Base-by-base conservation (phyloP, 1,140 invertebrate species). In the Halotydeus destructor region DNA sequence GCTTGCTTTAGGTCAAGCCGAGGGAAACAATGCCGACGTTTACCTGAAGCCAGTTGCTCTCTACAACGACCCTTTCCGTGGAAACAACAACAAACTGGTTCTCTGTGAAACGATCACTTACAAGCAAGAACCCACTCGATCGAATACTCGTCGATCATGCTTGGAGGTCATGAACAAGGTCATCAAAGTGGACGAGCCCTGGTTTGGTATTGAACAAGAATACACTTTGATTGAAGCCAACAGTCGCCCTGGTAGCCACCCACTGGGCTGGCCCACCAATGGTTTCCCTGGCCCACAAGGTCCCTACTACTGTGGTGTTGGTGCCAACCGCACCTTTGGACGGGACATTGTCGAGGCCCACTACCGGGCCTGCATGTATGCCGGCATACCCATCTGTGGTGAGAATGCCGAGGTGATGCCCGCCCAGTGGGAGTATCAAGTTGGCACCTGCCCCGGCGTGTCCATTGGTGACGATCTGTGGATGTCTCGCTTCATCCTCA, bases 161-260 rank as follows among this genome's bases (percentile, higher is more conserved):
- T 9, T 30, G 9, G 28, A 30, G 28, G 28, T n/a, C 28, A 30
- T 30, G 49, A 45, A 21, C 43, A 50, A 5, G 42, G 45, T n/a
- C 45, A 46, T 24, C 38, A 30, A 49, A 41, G 73, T 76, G 18
- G 43, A 74, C 3, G 69, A 81, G 41, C 86, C 89, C 0, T 94
- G 86, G 88, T 97, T 97, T 56, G 89, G 91, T 3, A 89, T 75
- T 53, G 74, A 76, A 52, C 88, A 96, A 57, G 88, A 96, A 58
- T 93, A 94, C 60, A 88, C 83, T 93, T 56, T 93, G n/a, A 47
- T 48, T 36, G 46, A 37, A 21, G 23, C 5, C 11, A 86, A 91
- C 55, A 6, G n/a, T 14, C 11, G 14, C 12, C 70, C 75, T 43
- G 66, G 75, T 22, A 67, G 75, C 21, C 74, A 85, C 56, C 88